Evolutionary conservation across 2,888 invertebrate species (phyloP), one percentile per base, ranked within the genome.

Genomic region (Agriotes lineatus): DNA sequence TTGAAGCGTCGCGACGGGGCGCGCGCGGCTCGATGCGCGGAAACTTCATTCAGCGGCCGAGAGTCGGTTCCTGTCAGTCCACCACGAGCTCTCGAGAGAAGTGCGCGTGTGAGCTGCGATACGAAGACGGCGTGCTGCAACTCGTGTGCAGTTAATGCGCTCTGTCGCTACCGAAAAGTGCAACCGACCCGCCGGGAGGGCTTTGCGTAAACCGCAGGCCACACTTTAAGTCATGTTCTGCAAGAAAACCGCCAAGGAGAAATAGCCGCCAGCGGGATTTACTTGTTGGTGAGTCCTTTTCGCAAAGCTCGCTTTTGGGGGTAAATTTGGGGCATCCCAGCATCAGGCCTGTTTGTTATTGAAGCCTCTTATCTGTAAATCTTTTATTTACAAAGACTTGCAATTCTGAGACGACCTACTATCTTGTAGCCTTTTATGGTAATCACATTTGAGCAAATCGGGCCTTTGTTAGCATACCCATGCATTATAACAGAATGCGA

Each of bases 1-100:
- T 68, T 71, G 68, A 67, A 67, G 71, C 71, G 71, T 70, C 70
- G 66, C 58, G 70, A 62, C 70, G 70, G 62, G 66, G 63, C 18
- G 22, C 61, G 67, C 67, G 67, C 67, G 56, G 39, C 33, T 25
- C 35, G 35, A 61, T 70, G 70, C 70, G 70, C 70, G 63, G 61
- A 25, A 61, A 25, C 33, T 60, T 62, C 68, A 68, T 68, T 68
- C 58, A 68, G 63, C 33, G 67, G 54, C 61, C 45, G 25, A 22
- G 42, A 67, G 48, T 57, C 37, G 12, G 63, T 62, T 48, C 48
- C 42, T 60, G 68, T 63, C 56, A 68, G 68, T 68, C 58, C 25
- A 58, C 35, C 48, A 50, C 68, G 68, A 68, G 68, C 57, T 22
- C 14, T 22, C 50, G 9, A 44, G 20, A 14, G 39, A 56, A 57